Percentiles rank a stretch among this genome's conserved stretches.
phyloP scores from a whole-genome alignment of 1,140 invertebrate genomes.

The Zaprionus davidi region DNA sequence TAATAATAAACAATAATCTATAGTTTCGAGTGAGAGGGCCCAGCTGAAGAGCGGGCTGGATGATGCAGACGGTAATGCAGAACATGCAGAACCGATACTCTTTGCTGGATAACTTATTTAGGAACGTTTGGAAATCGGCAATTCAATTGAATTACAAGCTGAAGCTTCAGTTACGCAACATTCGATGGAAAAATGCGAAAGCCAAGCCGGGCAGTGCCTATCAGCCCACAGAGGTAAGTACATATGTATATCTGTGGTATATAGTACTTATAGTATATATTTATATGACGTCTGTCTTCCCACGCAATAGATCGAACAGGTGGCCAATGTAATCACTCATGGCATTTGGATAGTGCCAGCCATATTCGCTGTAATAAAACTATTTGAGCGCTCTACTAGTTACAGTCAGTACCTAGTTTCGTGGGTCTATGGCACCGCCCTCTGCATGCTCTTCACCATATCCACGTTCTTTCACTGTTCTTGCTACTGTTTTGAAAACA shows the following conservation, averaged over 20 bases:
- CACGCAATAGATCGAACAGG: constrained; percentile 90
- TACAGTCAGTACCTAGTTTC: constrained; percentile 91
- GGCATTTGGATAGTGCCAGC: constrained; percentile 94
- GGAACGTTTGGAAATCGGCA: constrained; percentile 76
- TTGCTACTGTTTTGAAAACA: constrained; percentile 90
- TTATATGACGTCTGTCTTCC: neutral
- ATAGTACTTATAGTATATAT: neutral
- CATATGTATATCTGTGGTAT: neutral
- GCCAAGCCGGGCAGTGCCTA: constrained; percentile 86
- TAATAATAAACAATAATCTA: constrained; percentile 1
- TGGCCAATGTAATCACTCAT: constrained; percentile 96
- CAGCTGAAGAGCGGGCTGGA: constrained; percentile 30
- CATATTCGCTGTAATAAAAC: constrained; percentile 89
- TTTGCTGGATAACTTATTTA: constrained; percentile 73
- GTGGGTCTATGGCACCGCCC: constrained; percentile 92
- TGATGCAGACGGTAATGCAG: constrained; percentile 64
- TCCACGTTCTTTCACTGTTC: constrained; percentile 96
- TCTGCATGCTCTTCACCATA: constrained; percentile 93
- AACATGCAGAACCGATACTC: constrained; percentile 74
- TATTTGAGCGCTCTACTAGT: constrained; percentile 89
- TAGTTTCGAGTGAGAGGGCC: constrained; percentile 24
- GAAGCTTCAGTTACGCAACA: constrained; percentile 66
- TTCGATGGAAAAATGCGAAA: constrained; percentile 86
- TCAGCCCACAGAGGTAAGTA: constrained; percentile 85
- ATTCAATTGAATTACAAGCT: constrained; percentile 68